Base-by-base conservation (phyloP, 2,888 invertebrate species). In the Volucella inanis region DNA sequence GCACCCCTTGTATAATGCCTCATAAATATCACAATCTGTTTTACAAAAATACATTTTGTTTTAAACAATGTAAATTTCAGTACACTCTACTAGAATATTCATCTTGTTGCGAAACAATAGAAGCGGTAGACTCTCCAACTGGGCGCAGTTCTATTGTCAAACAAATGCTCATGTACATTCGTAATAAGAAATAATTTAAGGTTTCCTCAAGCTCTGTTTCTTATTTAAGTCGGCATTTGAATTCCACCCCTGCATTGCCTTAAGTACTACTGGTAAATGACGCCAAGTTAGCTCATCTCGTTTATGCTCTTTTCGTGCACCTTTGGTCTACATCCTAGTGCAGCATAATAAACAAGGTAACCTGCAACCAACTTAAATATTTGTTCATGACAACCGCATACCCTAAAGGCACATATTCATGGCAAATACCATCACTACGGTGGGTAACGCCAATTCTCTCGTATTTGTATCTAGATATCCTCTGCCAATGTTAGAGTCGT, bases 331-430 rank as follows among this genome's bases (percentile, higher is more conserved):
- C 47, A 68, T 38, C 18, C 47, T 12, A 31, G 38, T 67, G 65
- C 61, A 61, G 31, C 31, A 31, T 31, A 31, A 67, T 67, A 72
- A 79, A 67, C 59, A 72, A 72, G 39, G 61, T 68, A 70, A 64
- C 68, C 65, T 82, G 76, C 82, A 77, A 82, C 62, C 54, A 71
- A 72, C 47, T 67, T 72, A 77, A 83, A 77, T 83, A 62, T 83
- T 72, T 77, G 62, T 11, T 65, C 49, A 83, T 52, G 47, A 72
- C 67, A 62, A 62, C 61, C 41, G 72, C 82, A 71, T 77, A 72
- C 61, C 77, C 77, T 10, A 8, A 71, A 72, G 82, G 61, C 71
- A 55, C n/a, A 59, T 59, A 65, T 81, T 64, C 52, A 65, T 76
- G 65, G 52, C 43, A 71, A 38, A 9, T 43, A 54, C 39, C 72